A percentile compares a stretch with the other conserved stretches of the same genome.
Conservation (phyloP, 37 sponge, comb jelly and placozoan species). For the Bolinopsis microptera region DNA sequence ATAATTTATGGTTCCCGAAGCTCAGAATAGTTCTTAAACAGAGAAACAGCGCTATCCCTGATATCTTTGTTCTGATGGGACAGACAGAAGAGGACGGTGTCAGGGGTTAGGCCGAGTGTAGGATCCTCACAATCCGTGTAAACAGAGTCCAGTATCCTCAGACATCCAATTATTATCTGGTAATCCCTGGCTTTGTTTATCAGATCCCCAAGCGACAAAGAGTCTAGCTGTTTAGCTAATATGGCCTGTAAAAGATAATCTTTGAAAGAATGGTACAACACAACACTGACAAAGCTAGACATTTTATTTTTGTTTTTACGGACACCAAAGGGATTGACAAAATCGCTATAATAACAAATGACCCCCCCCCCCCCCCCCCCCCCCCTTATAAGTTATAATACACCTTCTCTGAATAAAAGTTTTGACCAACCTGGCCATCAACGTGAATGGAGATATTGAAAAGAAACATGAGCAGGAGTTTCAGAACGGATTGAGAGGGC, state of each 20-base stretch:
- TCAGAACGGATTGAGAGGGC: not conserved
- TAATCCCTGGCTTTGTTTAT: not conserved
- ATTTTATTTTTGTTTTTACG: too few relatives aligned
- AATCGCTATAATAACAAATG: too few relatives aligned
- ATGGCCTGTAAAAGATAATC: not conserved
- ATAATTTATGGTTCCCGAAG: not conserved
- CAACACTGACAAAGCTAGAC: too few relatives aligned
- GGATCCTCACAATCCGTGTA: not conserved
- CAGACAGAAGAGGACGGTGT: not conserved
- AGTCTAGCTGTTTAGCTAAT: not conserved
- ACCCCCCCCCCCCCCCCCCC: too few relatives aligned
- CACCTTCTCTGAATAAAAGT: too few relatives aligned
- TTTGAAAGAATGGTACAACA: too few relatives aligned
- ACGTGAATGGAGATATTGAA: constrained; percentile 7
- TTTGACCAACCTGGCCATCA: constrained; percentile 19
- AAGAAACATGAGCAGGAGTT: constrained; percentile 16
- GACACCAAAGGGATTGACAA: too few relatives aligned
- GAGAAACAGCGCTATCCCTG: not conserved
- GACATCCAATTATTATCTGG: not conserved
- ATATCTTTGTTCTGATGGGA: constrained; percentile 6
- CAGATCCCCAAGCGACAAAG: not conserved
- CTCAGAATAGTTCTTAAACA: not conserved
- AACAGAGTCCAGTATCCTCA: not conserved
- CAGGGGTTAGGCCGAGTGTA: not conserved
- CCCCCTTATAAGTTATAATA: too few relatives aligned